Evolutionary conservation across 2,888 invertebrate genomes (phyloP).

Genomic region (Eupeodes latifasciatus): DNA sequence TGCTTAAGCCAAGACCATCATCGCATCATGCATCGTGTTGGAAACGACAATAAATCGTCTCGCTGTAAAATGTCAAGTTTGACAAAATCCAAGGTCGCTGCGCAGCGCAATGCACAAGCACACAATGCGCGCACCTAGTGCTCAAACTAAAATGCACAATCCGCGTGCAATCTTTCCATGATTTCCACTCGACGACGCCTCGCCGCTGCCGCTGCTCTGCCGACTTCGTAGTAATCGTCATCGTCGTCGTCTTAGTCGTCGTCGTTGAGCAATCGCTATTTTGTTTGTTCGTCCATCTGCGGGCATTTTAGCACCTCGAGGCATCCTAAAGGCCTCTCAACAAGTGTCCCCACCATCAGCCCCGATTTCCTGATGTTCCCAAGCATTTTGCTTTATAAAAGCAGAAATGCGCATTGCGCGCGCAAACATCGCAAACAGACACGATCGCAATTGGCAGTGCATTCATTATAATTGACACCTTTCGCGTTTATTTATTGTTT

Average conservation of each 20-base stretch:
- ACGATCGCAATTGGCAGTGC: slow-evolving; percentile 77
- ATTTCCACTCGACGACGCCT: background rate
- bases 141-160: slow-evolving; percentile 16
- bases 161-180: slow-evolving; percentile 48
- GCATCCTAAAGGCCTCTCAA: slow-evolving; percentile 37
- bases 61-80: slow-evolving; percentile 73
- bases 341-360: background rate
- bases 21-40: slow-evolving; percentile 7
- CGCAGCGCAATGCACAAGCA: slow-evolving; percentile 33
- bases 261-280: slow-evolving; percentile 66
- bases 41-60: slow-evolving; percentile 72
- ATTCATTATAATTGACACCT: slow-evolving; percentile 77
- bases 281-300: slow-evolving; percentile 68
- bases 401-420: slow-evolving; percentile 16
- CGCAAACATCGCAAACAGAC: slow-evolving; percentile 45
- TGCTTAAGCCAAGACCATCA: slow-evolving; percentile 30
- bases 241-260: background rate
- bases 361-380: background rate
- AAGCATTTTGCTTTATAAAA: background rate
- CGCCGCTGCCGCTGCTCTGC: background rate
- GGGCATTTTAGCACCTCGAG: slow-evolving; percentile 66
- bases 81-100: slow-evolving; percentile 76
- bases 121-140: too few species aligned
- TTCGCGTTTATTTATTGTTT: slow-evolving; percentile 77
- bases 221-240: background rate